Conservation (phyloP, 2,113 vertebrate genomes). For the Zootoca vivipara region DNA sequence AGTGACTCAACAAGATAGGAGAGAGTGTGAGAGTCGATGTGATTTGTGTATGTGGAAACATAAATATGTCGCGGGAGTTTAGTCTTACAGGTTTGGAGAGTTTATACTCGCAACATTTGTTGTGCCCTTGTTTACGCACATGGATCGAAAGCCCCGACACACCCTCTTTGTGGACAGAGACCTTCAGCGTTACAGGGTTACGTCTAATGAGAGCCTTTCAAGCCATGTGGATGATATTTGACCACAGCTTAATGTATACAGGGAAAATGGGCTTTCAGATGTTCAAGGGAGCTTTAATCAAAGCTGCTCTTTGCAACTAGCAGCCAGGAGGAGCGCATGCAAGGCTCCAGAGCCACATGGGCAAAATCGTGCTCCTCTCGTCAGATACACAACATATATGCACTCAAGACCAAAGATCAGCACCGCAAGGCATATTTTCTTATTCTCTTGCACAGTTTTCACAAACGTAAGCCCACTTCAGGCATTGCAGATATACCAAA, state of each 20-base stretch:
- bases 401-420: accelerated
- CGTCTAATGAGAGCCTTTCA: constrained; percentile 43
- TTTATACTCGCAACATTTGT: constrained; percentile 73
- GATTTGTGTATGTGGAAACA: constrained; percentile 76
- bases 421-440: accelerated
- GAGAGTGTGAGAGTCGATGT: constrained; percentile 76
- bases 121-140: constrained; percentile 74
- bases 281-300: constrained; percentile 60
- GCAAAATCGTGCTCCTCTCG: constrained; percentile 16
- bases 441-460: neutral
- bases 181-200: constrained; percentile 57
- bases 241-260: constrained; percentile 64
- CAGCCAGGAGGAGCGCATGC: constrained; percentile 19
- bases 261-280: constrained; percentile 52
- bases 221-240: constrained; percentile 66
- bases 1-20: constrained; percentile 65
- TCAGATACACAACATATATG: neutral
- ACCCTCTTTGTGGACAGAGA: constrained; percentile 49
- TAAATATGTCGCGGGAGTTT: constrained; percentile 78
- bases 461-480: no score
- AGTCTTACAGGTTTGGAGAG: constrained; percentile 73
- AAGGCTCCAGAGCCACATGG: constrained; percentile 27
- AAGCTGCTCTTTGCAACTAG: constrained; percentile 36
- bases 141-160: constrained; percentile 68
- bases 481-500: no score